Evolutionary conservation across 2,797 vertebrate genomes (phyloP).

Genomic region (Carduelis carduelis): DNA sequence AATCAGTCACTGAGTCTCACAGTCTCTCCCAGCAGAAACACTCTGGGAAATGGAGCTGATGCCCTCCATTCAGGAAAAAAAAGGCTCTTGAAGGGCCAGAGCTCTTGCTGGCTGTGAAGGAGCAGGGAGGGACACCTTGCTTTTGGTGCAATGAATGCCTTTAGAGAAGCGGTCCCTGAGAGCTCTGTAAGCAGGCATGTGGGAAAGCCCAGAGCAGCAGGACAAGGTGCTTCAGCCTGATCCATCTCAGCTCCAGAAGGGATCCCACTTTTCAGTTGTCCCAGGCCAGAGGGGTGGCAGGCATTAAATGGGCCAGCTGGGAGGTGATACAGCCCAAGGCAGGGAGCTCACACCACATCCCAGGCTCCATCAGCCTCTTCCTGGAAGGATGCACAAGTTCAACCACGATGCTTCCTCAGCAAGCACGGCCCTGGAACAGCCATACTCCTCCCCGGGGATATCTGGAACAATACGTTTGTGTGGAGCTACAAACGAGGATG

Average conservation of each 20-base stretch:
- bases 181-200: background rate
- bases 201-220: background rate
- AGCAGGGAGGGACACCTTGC: background rate
- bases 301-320: background rate
- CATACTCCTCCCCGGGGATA: fast-evolving
- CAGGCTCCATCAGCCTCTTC: background rate
- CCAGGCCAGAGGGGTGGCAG: background rate
- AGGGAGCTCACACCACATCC: background rate
- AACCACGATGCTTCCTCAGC: fast-evolving
- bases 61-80: background rate
- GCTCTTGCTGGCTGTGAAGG: background rate
- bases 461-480: background rate
- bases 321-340: background rate
- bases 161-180: background rate
- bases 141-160: background rate
- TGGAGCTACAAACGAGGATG: background rate
- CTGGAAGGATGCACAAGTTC: background rate
- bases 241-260: background rate
- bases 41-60: background rate
- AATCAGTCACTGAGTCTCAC: background rate
- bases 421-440: background rate
- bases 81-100: background rate
- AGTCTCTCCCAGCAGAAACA: background rate
- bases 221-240: background rate
- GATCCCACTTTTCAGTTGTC: background rate